Percentiles rank a stretch among this genome's conserved stretches.
phyloP scores from a whole-genome alignment of 2,113 vertebrate species.

The Baryphthengus martii region DNA sequence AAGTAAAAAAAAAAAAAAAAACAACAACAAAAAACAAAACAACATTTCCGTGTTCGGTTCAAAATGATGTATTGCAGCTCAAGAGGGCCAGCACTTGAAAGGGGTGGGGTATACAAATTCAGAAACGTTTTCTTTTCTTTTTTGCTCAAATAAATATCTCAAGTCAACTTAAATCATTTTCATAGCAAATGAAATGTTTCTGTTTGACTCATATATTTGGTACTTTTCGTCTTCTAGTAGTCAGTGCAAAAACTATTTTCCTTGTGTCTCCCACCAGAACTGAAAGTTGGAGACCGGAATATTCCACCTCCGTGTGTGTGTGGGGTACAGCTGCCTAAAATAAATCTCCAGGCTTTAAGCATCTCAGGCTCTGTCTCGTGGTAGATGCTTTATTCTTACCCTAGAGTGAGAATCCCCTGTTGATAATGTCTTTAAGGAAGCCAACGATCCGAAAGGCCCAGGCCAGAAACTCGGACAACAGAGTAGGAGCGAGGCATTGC shows the following conservation, averaged over 20 bases:
- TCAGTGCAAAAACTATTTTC: not conserved
- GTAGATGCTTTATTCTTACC: constrained; percentile 4
- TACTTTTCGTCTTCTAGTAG: not conserved
- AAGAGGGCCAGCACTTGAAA: not conserved
- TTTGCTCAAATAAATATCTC: not conserved
- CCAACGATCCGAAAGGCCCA: not conserved
- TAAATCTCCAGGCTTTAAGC: not conserved
- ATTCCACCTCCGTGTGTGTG: not conserved
- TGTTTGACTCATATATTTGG: not conserved
- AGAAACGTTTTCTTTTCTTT: not conserved
- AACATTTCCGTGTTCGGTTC: not conserved
- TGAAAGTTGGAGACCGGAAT: not conserved
- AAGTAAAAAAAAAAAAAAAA: too few species aligned
- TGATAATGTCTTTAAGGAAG: constrained; percentile 13
- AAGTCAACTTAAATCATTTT: not conserved
- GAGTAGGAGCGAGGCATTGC: not conserved
- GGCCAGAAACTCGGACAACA: constrained; percentile 4
- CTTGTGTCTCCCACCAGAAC: not conserved
- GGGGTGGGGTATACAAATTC: not conserved
- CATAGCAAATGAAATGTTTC: not conserved
- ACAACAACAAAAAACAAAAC: too few species aligned
- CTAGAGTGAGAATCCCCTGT: not conserved
- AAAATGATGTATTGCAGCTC: not conserved
- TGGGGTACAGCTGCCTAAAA: not conserved
- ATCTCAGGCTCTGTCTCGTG: not conserved